Evolutionary conservation across 2,888 invertebrate species (phyloP), one percentile per base, ranked within the genome.

Genomic region (Tetramorium bicarinatum): DNA sequence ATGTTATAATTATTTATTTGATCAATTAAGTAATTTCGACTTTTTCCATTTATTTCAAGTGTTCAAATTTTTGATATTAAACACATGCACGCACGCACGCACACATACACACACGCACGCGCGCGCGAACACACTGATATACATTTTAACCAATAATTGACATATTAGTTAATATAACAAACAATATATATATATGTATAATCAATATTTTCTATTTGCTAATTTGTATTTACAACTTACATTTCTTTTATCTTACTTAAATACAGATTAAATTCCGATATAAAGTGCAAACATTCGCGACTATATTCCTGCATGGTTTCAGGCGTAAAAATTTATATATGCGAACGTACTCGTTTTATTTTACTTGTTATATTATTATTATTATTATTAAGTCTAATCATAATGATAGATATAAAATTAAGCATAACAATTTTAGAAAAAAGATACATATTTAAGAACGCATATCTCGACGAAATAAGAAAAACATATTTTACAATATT

Each of bases 211-310:
- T 77, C 71, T 77, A 69, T 77, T 67, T 56, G 15, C n/a, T 79
- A 79, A 54, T 71, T 34, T 34, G 21, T 79, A 71, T 79, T 71
- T 79, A 79, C 77, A 79, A 56, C 77, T 71, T 76, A 76, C 76
- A 75, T 64, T 49, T 44, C 54, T 56, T 79, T 69, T 44, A 54
- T 15, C 72, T 71, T 66, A 76, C 34, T 67, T 77, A 79, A 69
- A 69, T 79, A 79, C 72, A 79, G 54, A 25, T 79, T 79, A 71
- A 71, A 71, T 71, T 71, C 15, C 34, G 56, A 79, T 71, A 56
- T 77, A 69, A 67, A 77, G 15, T 79, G 72, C 44, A 71, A 77
- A 79, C 77, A 85, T 87, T 85, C 54, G 82, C 80, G 80, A 44
- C 47, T 71, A 79, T 25, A 71, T 56, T 21, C 54, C 29, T 21